Evolutionary conservation across 2,888 invertebrate genomes (phyloP).

Genomic region (Gastracanthus pulcherrimus): DNA sequence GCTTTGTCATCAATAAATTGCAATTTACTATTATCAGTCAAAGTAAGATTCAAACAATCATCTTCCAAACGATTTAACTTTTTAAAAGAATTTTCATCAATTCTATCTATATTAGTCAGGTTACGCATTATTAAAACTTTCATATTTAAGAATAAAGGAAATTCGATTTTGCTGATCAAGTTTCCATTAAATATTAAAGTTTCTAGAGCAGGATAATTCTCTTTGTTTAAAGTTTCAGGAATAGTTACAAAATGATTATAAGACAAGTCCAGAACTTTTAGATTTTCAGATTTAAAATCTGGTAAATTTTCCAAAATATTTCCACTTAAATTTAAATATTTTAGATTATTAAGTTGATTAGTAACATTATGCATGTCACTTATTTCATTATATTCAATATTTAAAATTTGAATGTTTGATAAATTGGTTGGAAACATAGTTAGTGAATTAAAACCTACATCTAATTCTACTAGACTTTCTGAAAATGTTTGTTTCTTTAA

Average conservation of each 20-base stretch:
- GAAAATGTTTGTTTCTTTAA: conserved; percentile 64
- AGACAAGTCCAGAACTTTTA: conserved; percentile 79
- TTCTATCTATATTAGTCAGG: conserved; percentile 61
- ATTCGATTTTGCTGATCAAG: conserved; percentile 78
- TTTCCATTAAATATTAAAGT: conserved; percentile 80
- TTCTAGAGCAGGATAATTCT: conserved; percentile 78
- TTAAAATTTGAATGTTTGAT: conserved; percentile 60
- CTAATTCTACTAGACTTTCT: conserved; percentile 62
- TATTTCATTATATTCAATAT: conserved; percentile 66
- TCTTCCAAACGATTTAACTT: conserved; percentile 73
- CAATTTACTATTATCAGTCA: conserved; percentile 78
- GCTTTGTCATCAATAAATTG: conserved; percentile 72
- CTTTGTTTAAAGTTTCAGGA: conserved; percentile 77
- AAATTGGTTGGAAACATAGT: conserved; percentile 58
- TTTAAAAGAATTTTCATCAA: conserved; percentile 78
- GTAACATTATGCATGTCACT: conserved; percentile 55
- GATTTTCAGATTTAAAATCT: conserved; percentile 76
- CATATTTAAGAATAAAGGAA: conserved; percentile 78
- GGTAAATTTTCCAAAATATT: conserved; percentile 77
- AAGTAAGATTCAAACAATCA: conserved; percentile 78
- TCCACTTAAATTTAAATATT: conserved; percentile 67
- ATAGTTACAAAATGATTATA: conserved; percentile 78
- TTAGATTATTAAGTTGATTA: conserved; percentile 57
- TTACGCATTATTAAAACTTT: conserved; percentile 76
- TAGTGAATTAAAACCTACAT: conserved; percentile 65